Base-by-base conservation (phyloP, 2,113 vertebrate genomes). In the Scopus umbretta region DNA sequence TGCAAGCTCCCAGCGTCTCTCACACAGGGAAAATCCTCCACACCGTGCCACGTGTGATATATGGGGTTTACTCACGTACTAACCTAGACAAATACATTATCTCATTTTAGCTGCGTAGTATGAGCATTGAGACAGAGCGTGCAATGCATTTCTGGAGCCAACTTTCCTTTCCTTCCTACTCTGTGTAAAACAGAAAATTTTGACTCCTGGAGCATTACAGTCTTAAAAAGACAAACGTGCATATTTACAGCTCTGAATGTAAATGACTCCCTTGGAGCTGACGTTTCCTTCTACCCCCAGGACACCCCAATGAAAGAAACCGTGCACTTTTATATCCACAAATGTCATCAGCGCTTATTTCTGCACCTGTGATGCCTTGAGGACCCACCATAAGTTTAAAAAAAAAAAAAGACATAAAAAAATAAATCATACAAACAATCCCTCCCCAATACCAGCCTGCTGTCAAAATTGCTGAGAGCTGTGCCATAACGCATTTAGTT, bases 321-420 rank as follows among this genome's bases (percentile, higher is more conserved):
- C 45, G 27, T 32, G 70, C 91, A 65, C 94, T 97, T 96, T 95
- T 73, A 94, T 71, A 96, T 42, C 81, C 88, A 94, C 91, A 96
- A 94, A 96, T 96, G 96, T 96, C 95, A 97, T 23, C 84, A 75
- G 92, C 79, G 25, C 87, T 96, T 88, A 93, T 16, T 80, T 93
- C 94, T 92, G 91, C 92, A 97, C 96, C 94, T 96, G 92, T 76
- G 92, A 94, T 80, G 95, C 95, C 96, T 96, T 56, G 49, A 95
- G 96, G 96, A 94, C 59, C 65, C 73, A 88, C 75, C 72, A 11
- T 20, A 83, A 94, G 81, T 90, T 78, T 0, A 66, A 63, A 72
- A 72, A 65, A 27, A 36, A 38, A 58, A 40, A n/a, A 38, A 58
- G 26, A 21, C 5, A 62, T 12, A 40, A 78, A 52, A 80, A 89